Conservation (phyloP, 1,140 invertebrate species). For the Eurosta solidaginis region DNA sequence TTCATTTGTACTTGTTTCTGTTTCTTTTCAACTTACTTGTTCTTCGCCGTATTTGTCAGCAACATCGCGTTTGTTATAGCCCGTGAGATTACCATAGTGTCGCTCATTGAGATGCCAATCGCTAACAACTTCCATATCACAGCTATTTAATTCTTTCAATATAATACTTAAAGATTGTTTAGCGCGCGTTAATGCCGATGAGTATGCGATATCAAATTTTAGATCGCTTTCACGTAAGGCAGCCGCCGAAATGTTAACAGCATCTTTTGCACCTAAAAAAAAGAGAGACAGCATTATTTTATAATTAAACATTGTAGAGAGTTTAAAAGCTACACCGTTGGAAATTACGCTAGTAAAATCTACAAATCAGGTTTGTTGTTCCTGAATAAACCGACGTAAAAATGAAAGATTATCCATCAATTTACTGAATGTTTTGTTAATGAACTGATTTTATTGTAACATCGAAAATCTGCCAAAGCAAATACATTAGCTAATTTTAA, state of each 20-base stretch:
- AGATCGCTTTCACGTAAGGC: constrained; percentile 71
- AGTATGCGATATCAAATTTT: constrained; percentile 73
- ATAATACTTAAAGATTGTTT: constrained; percentile 69
- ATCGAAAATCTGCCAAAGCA: too few species aligned
- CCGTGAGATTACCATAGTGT: constrained; percentile 75
- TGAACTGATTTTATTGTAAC: too few species aligned
- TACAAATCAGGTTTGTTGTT: too few species aligned
- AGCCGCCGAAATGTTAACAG: constrained; percentile 68
- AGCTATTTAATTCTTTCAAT: constrained; percentile 65
- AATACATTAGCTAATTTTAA: too few species aligned
- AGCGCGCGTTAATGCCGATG: constrained; percentile 70
- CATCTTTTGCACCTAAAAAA: constrained; percentile 69
- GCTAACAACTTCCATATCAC: constrained; percentile 64
- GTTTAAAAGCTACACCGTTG: not conserved
- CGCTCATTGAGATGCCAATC: constrained; percentile 76
- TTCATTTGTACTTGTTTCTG: not conserved
- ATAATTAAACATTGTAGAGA: not conserved
- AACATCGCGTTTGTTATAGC: constrained; percentile 72
- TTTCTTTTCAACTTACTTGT: constrained; percentile 63
- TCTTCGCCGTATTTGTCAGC: constrained; percentile 72
- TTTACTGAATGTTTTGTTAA: too few species aligned
- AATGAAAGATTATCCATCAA: too few species aligned
- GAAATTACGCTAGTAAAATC: not conserved
- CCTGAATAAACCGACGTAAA: not conserved
- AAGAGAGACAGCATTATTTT: not conserved